Percentiles rank a stretch among this genome's conserved stretches.
Conservation (phyloP, 1,140 invertebrate genomes). For the Drosophila carrolli region DNA sequence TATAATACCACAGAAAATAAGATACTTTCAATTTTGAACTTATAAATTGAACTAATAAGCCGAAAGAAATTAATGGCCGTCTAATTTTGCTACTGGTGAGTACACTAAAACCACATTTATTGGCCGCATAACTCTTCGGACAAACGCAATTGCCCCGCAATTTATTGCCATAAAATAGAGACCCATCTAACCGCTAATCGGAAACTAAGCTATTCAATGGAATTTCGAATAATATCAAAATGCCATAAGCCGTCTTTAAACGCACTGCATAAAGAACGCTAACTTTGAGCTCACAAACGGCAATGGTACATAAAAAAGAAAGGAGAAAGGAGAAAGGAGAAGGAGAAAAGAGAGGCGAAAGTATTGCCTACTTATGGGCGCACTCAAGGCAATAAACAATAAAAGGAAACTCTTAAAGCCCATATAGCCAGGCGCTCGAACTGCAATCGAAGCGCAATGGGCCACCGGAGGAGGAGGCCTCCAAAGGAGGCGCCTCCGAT, state of each 20-base stretch:
- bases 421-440: constrained; percentile 32
- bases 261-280: not conserved
- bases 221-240: not conserved
- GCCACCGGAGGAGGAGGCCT: constrained; percentile 3
- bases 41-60: constrained; percentile 2
- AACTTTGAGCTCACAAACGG: not conserved
- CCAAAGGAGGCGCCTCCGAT: not conserved
- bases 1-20: too few relatives aligned
- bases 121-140: constrained; percentile 2
- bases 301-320: not conserved
- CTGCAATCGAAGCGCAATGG: constrained; percentile 59
- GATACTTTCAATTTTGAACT: not conserved
- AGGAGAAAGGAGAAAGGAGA: not conserved
- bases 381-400: constrained; percentile 63
- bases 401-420: constrained; percentile 61
- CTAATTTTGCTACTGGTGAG: not conserved
- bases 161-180: constrained; percentile 12
- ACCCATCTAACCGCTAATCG: constrained; percentile 1
- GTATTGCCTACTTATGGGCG: constrained; percentile 54
- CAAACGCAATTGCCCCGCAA: constrained; percentile 1
- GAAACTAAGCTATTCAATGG: constrained; percentile 15
- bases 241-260: constrained; percentile 1
- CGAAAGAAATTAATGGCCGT: too few relatives aligned
- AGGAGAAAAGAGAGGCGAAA: not conserved
- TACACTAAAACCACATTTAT: constrained; percentile 5